Conservation (phyloP, 2,888 invertebrate species). For the Ischnus inquisitorius region DNA sequence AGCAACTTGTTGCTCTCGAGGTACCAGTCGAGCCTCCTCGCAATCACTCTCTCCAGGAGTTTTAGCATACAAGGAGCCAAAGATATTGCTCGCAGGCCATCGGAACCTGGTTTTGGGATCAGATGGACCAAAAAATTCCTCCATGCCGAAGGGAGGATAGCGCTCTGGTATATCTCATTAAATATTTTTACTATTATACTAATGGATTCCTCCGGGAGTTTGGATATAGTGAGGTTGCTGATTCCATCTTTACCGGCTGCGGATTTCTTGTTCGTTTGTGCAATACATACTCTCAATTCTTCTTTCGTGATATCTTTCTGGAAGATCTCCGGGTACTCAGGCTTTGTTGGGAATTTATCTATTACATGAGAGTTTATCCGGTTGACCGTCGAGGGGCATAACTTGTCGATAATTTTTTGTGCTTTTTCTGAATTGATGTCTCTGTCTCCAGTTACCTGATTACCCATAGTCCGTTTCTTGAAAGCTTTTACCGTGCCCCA, state of each 20-base stretch:
- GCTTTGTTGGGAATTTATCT: background rate
- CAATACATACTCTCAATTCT: background rate
- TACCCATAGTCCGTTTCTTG: background rate
- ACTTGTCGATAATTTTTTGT: background rate
- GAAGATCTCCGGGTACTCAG: background rate
- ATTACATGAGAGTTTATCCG: background rate
- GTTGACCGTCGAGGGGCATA: background rate
- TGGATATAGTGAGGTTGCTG: background rate
- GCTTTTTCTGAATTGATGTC: background rate
- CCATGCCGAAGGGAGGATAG: background rate
- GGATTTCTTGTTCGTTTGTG: background rate
- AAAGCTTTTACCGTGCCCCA: conserved; percentile 1
- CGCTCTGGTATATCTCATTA: background rate
- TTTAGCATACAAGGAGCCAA: conserved; percentile 17
- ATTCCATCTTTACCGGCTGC: background rate
- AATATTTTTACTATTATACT: background rate
- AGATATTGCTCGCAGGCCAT: conserved; percentile 23
- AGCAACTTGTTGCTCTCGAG: background rate
- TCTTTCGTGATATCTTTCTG: background rate
- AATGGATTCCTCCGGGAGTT: background rate
- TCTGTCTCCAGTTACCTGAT: background rate
- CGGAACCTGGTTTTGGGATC: conserved; percentile 27
- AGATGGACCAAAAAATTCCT: conserved; percentile 8
- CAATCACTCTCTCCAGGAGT: conserved; percentile 25
- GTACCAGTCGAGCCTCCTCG: conserved; percentile 15